Percentiles rank a stretch among this genome's conserved stretches.
Conservation (phyloP, 2,888 invertebrate genomes). For the Chymomyza caudatula region DNA sequence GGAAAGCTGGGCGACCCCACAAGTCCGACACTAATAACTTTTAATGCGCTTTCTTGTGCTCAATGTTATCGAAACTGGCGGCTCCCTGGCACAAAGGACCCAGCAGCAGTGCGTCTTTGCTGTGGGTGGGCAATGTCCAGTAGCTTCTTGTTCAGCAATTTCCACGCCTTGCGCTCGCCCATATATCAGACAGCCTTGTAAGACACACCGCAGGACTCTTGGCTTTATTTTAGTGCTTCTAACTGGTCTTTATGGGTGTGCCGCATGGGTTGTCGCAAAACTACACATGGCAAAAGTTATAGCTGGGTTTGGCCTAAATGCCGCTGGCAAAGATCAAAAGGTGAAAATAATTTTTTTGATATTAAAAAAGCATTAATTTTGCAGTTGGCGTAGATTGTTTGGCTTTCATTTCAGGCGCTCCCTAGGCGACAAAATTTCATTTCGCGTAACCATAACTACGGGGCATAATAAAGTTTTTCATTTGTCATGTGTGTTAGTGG, state of each 20-base stretch:
- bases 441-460: neutral
- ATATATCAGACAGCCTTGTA: slow-evolving; percentile 60
- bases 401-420: neutral
- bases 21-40: slow-evolving; percentile 45
- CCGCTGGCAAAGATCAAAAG: neutral
- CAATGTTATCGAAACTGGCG: slow-evolving; percentile 16
- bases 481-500: neutral
- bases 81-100: too few relatives aligned
- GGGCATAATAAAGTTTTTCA: neutral
- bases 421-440: neutral
- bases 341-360: neutral
- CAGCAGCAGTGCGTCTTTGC: too few relatives aligned
- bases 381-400: neutral
- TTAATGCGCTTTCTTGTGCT: slow-evolving; percentile 36
- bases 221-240: slow-evolving; percentile 50
- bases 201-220: slow-evolving; percentile 52
- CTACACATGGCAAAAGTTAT: neutral
- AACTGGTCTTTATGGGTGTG: slow-evolving; percentile 41
- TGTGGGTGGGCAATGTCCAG: neutral
- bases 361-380: neutral
- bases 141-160: neutral
- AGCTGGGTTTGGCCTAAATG: neutral
- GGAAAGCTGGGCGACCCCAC: neutral
- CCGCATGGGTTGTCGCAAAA: neutral
- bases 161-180: slow-evolving; percentile 8